Evolutionary conservation across 2,113 vertebrate genomes (phyloP), one percentile per base, ranked within the genome.

Genomic region (Nestor notabilis): DNA sequence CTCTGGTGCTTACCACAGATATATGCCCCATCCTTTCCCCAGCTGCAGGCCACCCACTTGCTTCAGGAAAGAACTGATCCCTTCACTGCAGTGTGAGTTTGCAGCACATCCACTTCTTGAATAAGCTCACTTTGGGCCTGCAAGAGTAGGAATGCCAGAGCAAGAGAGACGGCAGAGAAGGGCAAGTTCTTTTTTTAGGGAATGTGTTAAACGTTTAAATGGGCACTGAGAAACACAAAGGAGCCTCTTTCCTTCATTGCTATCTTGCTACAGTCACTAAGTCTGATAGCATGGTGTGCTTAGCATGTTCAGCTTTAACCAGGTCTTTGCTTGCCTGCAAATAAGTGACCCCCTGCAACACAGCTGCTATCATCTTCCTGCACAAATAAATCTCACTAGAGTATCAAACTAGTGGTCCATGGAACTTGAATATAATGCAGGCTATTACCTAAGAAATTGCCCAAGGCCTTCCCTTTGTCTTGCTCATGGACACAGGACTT

Each of bases 1-100:
- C 70, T 49, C 24, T 52, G 18, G n/a, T 0, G 1, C 9, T 16
- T 28, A 13, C 33, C 0, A 1, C 52, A 46, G 52, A 31, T 28
- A 18, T 16, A 8, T 0, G 10, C 37, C n/a, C 60, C 9, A 35
- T 13, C 19, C 33, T 43, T 20, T 71, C 25, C 25, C 75, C 66
- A 50, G 29, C 21, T 6, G 11, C 49, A 33, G 24, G 50, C 19
- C 50, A 53, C 44, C 29, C 44, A 19, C 61, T 35, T 0, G 7
- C 69, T 35, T 49, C 43, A 64, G 55, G 33, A 17, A 7, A 52
- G 39, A 27, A 20, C 24, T 1, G 17, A 39, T 17, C 43, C 50
- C 15, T 39, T 28, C 31, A 70, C 33, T 18, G 20, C 2, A 1
- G 4, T 21, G 10, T 7, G 35, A 61, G 14, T 31, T 15, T 55